These are phyloP conservation scores for Scolanthus callimorphus DNA, from an alignment of 92 coral and sea anemone species.

Conservation along the genomic window DNA sequence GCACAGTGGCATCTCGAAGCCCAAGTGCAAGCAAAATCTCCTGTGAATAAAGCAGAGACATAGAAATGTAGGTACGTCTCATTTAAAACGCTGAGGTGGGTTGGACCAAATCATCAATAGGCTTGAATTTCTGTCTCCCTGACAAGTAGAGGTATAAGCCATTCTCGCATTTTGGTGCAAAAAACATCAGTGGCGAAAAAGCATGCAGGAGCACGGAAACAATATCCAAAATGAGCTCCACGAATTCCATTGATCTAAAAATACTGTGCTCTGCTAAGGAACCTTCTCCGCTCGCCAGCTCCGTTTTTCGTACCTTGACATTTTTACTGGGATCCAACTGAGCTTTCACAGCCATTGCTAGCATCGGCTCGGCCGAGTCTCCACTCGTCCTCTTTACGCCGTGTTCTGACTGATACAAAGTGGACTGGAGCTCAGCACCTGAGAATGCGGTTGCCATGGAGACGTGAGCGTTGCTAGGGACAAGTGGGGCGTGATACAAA, in stretches of 20 bases:
- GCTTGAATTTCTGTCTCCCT: too few species aligned
- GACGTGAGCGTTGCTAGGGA: conserved; percentile 55
- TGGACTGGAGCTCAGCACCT: conserved; percentile 89
- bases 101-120: too few species aligned
- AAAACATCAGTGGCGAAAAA: too few species aligned
- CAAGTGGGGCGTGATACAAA: conserved; percentile 76
- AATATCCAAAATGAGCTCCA: too few species aligned
- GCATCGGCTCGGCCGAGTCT: conserved; percentile 70
- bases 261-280: too few species aligned
- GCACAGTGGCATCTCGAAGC: conserved; percentile 77
- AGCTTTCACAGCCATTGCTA: conserved; percentile 79
- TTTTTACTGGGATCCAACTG: conserved; percentile 69
- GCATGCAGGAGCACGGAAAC: too few species aligned
- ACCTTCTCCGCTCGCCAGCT: too few species aligned
- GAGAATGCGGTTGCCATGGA: conserved; percentile 85
- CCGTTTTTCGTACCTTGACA: conserved; percentile 79
- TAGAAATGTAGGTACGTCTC: background rate
- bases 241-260: too few species aligned
- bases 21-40: conserved; percentile 86
- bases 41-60: conserved; percentile 23
- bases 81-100: too few species aligned
- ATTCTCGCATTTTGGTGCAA: too few species aligned
- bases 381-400: conserved; percentile 56
- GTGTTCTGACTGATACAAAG: conserved; percentile 76
- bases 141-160: too few species aligned